phyloP scores from a whole-genome alignment of 2,113 vertebrate species.

The Lanius collurio region DNA sequence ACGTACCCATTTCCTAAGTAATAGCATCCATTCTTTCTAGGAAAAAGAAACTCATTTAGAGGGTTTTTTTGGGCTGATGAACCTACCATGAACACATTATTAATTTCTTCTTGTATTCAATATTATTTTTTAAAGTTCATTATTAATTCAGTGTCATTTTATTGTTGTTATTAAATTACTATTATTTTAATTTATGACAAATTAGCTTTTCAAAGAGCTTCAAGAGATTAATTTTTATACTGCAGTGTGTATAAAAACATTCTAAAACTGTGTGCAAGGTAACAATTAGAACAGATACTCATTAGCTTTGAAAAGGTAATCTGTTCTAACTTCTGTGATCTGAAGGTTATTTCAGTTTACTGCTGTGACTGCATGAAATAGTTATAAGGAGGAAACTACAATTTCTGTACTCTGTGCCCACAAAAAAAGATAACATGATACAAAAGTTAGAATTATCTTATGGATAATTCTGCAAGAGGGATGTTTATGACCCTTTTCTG shows the following conservation, averaged over 20 bases:
- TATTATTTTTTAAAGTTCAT: conserved; percentile 14
- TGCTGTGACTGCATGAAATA: neutral
- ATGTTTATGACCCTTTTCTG: neutral
- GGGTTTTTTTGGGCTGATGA: neutral
- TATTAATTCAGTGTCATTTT: neutral
- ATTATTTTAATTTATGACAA: conserved; percentile 21
- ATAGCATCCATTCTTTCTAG: neutral
- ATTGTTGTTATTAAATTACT: conserved; percentile 17
- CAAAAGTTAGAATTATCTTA: neutral
- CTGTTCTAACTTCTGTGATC: neutral
- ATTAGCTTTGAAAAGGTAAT: conserved; percentile 9
- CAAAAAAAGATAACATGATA: neutral
- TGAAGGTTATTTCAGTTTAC: conserved; percentile 1
- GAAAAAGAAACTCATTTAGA: neutral
- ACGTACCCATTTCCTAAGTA: neutral
- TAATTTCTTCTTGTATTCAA: conserved; percentile 2
- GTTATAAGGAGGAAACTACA: neutral
- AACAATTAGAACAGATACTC: conserved; percentile 29
- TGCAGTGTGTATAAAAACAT: neutral
- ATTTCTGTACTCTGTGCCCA: neutral
- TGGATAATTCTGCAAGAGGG: neutral
- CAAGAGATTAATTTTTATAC: neutral
- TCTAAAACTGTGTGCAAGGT: neutral
- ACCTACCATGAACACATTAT: neutral
- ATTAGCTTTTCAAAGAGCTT: neutral